A percentile compares a stretch with the other conserved stretches of the same genome.
Evolutionary conservation across 2,888 invertebrate species (phyloP).

Genomic region (Phengaris alcon): DNA sequence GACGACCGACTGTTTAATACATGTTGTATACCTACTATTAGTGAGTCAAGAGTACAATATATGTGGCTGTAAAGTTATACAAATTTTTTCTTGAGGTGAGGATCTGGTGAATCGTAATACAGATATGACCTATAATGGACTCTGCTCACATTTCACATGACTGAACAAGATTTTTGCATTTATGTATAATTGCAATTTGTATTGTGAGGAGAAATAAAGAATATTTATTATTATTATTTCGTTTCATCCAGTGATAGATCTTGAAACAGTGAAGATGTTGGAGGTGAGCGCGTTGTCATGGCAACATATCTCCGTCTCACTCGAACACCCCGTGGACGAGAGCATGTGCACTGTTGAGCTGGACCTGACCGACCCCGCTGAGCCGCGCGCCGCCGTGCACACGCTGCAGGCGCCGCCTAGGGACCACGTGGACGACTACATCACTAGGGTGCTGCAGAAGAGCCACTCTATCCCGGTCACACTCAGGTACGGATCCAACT

Average conservation of each 20-base stretch:
- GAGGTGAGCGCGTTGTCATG: conserved; percentile 94
- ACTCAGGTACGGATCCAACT: conserved; percentile 79
- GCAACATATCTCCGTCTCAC: conserved; percentile 92
- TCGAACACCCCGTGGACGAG: conserved; percentile 95
- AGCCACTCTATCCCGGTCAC: conserved; percentile 96
- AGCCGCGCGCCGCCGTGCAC: conserved; percentile 88
- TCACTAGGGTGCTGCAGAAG: conserved; percentile 85
- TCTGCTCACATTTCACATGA: too few species aligned
- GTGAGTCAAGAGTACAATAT: too few species aligned
- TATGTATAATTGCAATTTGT: too few species aligned
- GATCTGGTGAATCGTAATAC: too few species aligned
- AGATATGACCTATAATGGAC: too few species aligned
- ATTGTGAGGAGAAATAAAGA: too few species aligned
- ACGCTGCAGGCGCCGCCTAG: conserved; percentile 74
- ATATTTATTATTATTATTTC: conserved; percentile 44
- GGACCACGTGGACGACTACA: conserved; percentile 67
- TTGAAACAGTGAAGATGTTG: conserved; percentile 90
- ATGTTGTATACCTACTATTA: too few species aligned
- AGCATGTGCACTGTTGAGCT: conserved; percentile 95
- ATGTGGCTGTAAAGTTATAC: too few species aligned
- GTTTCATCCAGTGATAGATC: conserved; percentile 66
- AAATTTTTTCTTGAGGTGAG: too few species aligned
- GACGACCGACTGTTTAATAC: too few species aligned
- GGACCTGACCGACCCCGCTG: conserved; percentile 88
- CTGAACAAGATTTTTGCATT: too few species aligned